Percentiles rank a stretch among this genome's conserved stretches.
Conservation (phyloP, 2,888 invertebrate genomes). For the Globia sparganii region DNA sequence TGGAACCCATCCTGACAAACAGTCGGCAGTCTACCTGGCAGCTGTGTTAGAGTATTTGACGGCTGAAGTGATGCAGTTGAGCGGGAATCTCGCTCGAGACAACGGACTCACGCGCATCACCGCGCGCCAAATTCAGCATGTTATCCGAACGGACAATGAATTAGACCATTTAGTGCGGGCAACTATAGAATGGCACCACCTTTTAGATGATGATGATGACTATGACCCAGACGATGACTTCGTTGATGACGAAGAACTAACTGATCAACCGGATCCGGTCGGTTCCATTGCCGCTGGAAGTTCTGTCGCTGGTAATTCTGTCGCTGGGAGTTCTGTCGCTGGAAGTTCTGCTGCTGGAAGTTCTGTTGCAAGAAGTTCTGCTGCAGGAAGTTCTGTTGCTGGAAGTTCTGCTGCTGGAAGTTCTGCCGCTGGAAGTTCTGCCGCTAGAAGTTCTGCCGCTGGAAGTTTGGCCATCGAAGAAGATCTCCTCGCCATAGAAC, state of each 20-base stretch:
- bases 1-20: fast-evolving
- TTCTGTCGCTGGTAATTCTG: no score
- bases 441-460: not conserved
- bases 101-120: not conserved
- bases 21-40: slow-evolving; percentile 6
- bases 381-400: no score
- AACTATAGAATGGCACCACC: not conserved
- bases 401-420: no score
- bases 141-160: not conserved
- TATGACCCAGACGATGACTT: not conserved
- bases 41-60: slow-evolving; percentile 32
- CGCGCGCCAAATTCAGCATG: not conserved
- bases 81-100: fast-evolving
- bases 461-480: not conserved
- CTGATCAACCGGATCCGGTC: no score
- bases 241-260: no score
- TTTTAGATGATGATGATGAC: not conserved
- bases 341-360: no score
- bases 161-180: not conserved
- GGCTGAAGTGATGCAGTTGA: not conserved
- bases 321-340: no score
- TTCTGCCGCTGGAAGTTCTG: no score
- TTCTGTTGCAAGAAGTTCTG: no score
- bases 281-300: no score
- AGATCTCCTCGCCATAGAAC: not conserved